Conservation (phyloP, 2,113 vertebrate genomes). For the Vidua macroura region DNA sequence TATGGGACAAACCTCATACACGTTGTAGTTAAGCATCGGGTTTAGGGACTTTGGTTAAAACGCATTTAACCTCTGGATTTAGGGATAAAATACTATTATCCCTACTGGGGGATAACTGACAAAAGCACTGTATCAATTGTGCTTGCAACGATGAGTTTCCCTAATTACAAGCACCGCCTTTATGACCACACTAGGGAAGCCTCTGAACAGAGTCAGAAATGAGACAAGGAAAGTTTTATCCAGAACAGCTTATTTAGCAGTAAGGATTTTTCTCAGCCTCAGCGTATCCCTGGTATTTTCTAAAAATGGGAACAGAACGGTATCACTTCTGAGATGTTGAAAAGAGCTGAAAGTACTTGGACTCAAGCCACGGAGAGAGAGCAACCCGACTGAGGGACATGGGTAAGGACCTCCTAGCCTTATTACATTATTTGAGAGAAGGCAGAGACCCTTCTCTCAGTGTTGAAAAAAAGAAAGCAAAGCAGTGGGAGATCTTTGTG, state of each 20-base stretch:
- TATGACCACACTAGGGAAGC: neutral
- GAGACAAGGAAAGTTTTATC: neutral
- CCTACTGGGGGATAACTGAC: neutral
- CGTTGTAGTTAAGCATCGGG: neutral
- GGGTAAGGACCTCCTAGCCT: neutral
- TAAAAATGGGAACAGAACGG: conserved; percentile 23
- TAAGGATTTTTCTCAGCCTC: conserved; percentile 1
- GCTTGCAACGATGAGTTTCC: neutral
- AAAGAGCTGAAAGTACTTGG: conserved; percentile 24
- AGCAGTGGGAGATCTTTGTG: neutral
- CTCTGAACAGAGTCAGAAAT: neutral
- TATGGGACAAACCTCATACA: neutral
- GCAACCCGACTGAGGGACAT: neutral
- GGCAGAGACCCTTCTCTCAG: neutral
- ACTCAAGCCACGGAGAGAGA: neutral
- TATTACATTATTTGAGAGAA: neutral
- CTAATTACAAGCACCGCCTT: neutral
- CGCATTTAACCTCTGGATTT: conserved; percentile 24
- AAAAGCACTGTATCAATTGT: conserved; percentile 22
- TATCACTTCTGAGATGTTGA: neutral
- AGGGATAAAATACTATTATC: conserved; percentile 42
- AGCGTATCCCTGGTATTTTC: neutral
- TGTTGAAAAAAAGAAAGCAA: neutral
- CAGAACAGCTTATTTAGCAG: neutral
- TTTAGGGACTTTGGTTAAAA: conserved; percentile 26